phyloP scores from a whole-genome alignment of 2,797 vertebrate genomes.

The Oryzias dopingdopingensis region DNA sequence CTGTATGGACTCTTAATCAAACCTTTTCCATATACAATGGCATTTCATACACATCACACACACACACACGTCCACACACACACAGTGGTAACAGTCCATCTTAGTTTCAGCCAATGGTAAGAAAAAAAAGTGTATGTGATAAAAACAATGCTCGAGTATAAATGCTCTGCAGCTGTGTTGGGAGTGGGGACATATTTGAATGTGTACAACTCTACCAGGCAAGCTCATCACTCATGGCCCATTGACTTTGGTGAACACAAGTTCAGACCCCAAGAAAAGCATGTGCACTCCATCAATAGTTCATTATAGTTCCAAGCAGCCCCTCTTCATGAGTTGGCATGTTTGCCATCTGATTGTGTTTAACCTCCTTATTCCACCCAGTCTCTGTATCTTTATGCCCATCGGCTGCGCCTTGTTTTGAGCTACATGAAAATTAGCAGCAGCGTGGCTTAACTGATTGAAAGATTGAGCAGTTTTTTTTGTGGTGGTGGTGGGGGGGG shows the following conservation, averaged over 20 bases:
- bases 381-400: slow-evolving; percentile 31
- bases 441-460: slow-evolving; percentile 28
- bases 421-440: slow-evolving; percentile 20
- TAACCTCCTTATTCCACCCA: slow-evolving; percentile 25
- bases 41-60: slow-evolving; percentile 35
- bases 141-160: slow-evolving; percentile 41
- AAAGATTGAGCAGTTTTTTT: not conserved
- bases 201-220: slow-evolving; percentile 50
- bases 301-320: slow-evolving; percentile 52
- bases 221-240: slow-evolving; percentile 61
- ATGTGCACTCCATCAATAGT: slow-evolving; percentile 67
- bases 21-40: slow-evolving; percentile 48
- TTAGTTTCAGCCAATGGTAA: slow-evolving; percentile 35
- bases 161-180: slow-evolving; percentile 57
- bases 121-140: slow-evolving; percentile 43
- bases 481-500: not conserved
- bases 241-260: slow-evolving; percentile 51
- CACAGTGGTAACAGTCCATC: slow-evolving; percentile 30
- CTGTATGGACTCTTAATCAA: slow-evolving; percentile 46
- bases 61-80: slow-evolving; percentile 23
- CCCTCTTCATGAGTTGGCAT: slow-evolving; percentile 56
- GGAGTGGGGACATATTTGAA: slow-evolving; percentile 59
- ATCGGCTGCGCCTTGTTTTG: slow-evolving; percentile 44
- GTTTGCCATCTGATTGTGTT: slow-evolving; percentile 68
- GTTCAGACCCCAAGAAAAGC: slow-evolving; percentile 35